phyloP scores from a whole-genome alignment of 2,888 invertebrate genomes.

The Metopia argyrocephala region DNA sequence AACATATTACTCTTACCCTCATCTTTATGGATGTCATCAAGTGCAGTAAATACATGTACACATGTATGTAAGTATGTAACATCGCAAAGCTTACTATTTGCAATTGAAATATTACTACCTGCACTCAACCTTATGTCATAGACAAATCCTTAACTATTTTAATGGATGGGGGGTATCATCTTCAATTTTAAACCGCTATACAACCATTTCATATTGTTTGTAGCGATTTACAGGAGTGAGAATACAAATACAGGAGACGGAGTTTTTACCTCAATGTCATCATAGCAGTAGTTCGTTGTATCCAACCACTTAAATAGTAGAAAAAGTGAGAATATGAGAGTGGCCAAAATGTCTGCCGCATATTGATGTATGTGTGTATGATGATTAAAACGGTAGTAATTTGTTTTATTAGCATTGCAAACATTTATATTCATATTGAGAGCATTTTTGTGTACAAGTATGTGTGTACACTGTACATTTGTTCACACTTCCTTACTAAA shows the following conservation, averaged over 20 bases:
- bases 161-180: conserved; percentile 15
- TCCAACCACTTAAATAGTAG: neutral
- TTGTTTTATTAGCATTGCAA: conserved; percentile 45
- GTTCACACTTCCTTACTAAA: neutral
- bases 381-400: conserved; percentile 58
- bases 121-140: neutral
- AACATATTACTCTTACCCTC: conserved; percentile 6
- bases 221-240: conserved; percentile 28
- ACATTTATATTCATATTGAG: neutral
- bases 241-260: conserved; percentile 14
- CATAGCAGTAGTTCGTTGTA: conserved; percentile 27
- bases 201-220: conserved; percentile 52
- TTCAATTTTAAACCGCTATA: conserved; percentile 48
- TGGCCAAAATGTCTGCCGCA: conserved; percentile 35
- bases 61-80: neutral
- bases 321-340: neutral
- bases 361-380: conserved; percentile 46
- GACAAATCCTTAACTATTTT: neutral
- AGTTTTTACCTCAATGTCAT: conserved; percentile 37
- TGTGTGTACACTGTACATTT: neutral
- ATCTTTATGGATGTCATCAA: conserved; percentile 49
- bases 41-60: conserved; percentile 26
- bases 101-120: conserved; percentile 42
- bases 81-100: conserved; percentile 42
- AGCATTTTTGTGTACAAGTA: neutral